These are phyloP conservation scores for Linurgus olivaceus DNA, from an alignment of 2,797 vertebrate genomes.

Conservation along the genomic window DNA sequence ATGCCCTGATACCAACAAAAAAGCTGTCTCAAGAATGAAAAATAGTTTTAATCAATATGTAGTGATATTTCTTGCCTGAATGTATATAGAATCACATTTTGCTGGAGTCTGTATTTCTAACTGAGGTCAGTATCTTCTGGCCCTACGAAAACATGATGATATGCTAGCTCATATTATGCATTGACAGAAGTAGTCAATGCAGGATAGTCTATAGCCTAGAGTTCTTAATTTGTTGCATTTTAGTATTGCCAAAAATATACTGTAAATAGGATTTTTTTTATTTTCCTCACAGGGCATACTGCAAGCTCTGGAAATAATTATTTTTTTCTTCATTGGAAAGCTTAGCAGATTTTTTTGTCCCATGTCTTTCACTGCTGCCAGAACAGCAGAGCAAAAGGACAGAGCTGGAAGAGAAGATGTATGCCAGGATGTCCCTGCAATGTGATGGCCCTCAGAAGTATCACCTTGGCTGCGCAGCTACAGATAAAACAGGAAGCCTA, in stretches of 20 bases:
- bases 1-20: not conserved
- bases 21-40: not conserved
- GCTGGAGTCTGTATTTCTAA: not conserved
- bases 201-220: not conserved
- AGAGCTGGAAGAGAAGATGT: not conserved
- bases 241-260: not conserved
- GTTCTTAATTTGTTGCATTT: not conserved
- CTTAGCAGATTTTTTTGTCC: not conserved
- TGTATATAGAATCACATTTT: not conserved
- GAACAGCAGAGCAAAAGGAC: not conserved
- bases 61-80: not conserved
- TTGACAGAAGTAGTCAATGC: not conserved
- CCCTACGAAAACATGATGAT: not conserved
- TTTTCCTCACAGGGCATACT: not conserved
- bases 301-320: not conserved
- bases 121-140: not conserved
- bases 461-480: not conserved
- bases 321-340: not conserved
- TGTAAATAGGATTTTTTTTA: not conserved
- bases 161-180: not conserved
- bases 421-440: not conserved
- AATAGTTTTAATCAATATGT: not conserved
- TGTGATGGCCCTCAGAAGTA: not conserved
- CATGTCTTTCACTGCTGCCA: not conserved
- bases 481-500: not conserved